These are phyloP conservation scores for Dunckerocampus dactyliophorus DNA, from an alignment of 2,113 vertebrate species.

Conservation along the genomic window DNA sequence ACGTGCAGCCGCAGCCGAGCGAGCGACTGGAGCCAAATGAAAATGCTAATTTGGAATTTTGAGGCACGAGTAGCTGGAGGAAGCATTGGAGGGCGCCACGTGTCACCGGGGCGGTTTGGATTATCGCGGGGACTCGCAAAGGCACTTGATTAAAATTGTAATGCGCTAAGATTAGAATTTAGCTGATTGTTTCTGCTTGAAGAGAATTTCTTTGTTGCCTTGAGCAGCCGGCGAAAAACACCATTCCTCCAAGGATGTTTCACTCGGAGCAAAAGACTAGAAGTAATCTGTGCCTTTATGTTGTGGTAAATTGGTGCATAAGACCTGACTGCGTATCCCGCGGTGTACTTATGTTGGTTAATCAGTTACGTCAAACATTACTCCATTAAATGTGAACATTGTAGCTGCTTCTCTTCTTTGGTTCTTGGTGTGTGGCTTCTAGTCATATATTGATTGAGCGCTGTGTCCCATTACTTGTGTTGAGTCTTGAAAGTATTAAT, in stretches of 20 bases:
- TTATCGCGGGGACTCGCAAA: slow-evolving; percentile 56
- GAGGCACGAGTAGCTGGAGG: slow-evolving; percentile 45
- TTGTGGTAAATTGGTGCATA: not conserved
- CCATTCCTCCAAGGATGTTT: not conserved
- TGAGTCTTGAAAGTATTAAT: not conserved
- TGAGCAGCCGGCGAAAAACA: too few species aligned
- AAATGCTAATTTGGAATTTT: slow-evolving; percentile 58
- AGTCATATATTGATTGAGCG: slow-evolving; percentile 14
- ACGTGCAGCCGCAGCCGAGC: slow-evolving; percentile 20
- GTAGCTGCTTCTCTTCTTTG: too few species aligned
- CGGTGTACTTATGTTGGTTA: too few species aligned
- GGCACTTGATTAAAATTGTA: slow-evolving; percentile 63
- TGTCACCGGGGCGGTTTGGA: slow-evolving; percentile 59
- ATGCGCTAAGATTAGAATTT: slow-evolving; percentile 59
- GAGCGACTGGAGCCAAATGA: slow-evolving; percentile 43
- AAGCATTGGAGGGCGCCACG: slow-evolving; percentile 43
- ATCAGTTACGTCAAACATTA: too few species aligned
- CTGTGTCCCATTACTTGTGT: slow-evolving; percentile 7
- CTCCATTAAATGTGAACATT: too few species aligned
- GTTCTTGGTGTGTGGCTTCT: not conserved
- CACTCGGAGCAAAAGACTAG: not conserved
- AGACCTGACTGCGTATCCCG: not conserved
- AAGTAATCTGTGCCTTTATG: too few species aligned
- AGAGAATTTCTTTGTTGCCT: slow-evolving; percentile 14
- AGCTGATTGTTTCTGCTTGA: slow-evolving; percentile 46